phyloP scores from a whole-genome alignment of 2,888 invertebrate species.

The Gymnosoma rotundatum region DNA sequence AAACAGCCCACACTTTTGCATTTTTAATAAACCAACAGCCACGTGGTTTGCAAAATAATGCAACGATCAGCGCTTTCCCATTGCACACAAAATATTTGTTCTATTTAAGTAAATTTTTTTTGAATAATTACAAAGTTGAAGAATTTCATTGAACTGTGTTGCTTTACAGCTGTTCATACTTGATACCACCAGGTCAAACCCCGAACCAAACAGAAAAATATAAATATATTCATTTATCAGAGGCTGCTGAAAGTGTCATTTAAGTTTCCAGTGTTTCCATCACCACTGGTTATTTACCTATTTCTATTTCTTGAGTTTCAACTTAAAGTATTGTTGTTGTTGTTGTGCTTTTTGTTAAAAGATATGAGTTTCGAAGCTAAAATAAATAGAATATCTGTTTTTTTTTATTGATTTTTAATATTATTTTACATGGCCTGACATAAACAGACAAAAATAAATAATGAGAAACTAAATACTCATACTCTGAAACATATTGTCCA shows the following conservation, averaged over 20 bases:
- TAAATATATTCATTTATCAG: too few relatives aligned
- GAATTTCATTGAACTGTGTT: too few relatives aligned
- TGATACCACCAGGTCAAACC: too few relatives aligned
- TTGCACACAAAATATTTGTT: too few relatives aligned
- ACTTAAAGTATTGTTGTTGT: background rate
- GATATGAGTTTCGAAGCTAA: slow-evolving; percentile 17
- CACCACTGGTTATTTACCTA: background rate
- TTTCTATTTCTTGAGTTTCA: background rate
- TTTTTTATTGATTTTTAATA: slow-evolving; percentile 66
- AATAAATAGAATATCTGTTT: slow-evolving; percentile 42
- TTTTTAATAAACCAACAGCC: too few relatives aligned
- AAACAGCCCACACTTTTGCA: too few relatives aligned
- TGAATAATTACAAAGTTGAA: too few relatives aligned
- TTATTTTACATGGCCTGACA: slow-evolving; percentile 63
- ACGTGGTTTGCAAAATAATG: too few relatives aligned
- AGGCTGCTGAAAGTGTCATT: background rate
- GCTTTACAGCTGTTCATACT: too few relatives aligned
- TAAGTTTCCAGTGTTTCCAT: background rate
- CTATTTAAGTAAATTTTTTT: too few relatives aligned
- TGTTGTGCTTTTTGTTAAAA: background rate
- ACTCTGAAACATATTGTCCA: background rate
- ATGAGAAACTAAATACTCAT: slow-evolving; percentile 11
- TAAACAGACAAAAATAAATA: slow-evolving; percentile 58
- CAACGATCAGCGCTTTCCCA: too few relatives aligned
- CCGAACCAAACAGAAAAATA: too few relatives aligned